Evolutionary conservation across 2,113 vertebrate species (phyloP).

Genomic region (Chionodraco myersi): DNA sequence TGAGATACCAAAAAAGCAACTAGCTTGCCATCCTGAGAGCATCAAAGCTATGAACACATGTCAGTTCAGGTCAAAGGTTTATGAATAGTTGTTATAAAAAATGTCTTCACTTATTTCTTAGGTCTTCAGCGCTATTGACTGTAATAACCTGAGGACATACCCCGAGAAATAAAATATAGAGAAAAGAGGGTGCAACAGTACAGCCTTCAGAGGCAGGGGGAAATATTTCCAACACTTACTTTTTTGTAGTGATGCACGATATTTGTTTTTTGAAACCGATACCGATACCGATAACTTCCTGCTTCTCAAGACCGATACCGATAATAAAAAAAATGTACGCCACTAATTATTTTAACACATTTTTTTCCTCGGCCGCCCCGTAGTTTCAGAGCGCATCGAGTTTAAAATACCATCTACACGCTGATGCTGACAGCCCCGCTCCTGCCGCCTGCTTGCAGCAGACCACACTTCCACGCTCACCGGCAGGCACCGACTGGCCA

Average conservation of each 20-base stretch:
- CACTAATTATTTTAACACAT: no score
- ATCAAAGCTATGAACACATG: background rate
- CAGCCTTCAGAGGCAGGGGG: background rate
- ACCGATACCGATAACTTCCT: no score
- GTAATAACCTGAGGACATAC: constrained; percentile 11
- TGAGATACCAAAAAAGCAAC: background rate
- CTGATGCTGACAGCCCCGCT: no score
- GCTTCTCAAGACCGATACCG: no score
- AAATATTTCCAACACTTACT: constrained; percentile 14
- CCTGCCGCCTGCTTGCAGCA: no score
- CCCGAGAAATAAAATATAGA: background rate
- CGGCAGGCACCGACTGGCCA: no score
- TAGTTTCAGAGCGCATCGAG: no score
- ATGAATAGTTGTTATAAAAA: background rate
- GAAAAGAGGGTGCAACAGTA: background rate
- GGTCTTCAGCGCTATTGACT: background rate
- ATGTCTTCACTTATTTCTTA: background rate
- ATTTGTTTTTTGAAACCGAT: no score
- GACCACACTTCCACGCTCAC: no score
- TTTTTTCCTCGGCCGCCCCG: no score
- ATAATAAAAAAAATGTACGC: no score
- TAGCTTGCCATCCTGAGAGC: background rate
- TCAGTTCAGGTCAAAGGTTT: background rate
- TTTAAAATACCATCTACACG: no score
- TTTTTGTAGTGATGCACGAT: constrained; percentile 22